Evolutionary conservation across 2,888 invertebrate species (phyloP).

Genomic region (Perizoma affinitatum): DNA sequence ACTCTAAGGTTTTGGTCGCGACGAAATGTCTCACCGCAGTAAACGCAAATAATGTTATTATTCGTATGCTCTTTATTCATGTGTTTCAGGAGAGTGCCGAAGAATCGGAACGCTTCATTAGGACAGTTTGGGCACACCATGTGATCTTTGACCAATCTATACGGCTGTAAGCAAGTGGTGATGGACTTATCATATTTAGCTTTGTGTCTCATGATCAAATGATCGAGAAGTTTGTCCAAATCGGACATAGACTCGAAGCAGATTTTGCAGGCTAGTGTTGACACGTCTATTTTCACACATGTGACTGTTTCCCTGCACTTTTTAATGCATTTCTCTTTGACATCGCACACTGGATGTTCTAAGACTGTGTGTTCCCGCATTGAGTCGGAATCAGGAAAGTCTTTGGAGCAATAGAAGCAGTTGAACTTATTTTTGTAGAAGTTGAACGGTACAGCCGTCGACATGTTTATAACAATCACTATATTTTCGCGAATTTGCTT

Average conservation of each 20-base stretch:
- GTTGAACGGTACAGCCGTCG: conserved; percentile 77
- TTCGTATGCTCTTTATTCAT: conserved; percentile 75
- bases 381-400: conserved; percentile 70
- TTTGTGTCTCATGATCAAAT: conserved; percentile 68
- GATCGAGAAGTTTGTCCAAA: conserved; percentile 67
- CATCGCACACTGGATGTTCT: conserved; percentile 70
- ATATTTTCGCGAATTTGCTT: conserved; percentile 75
- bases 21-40: conserved; percentile 74
- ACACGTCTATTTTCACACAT: conserved; percentile 75
- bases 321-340: conserved; percentile 70
- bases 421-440: conserved; percentile 79
- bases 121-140: conserved; percentile 75
- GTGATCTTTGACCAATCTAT: conserved; percentile 68
- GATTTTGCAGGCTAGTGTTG: conserved; percentile 69
- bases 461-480: conserved; percentile 74
- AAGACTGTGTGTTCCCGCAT: conserved; percentile 71
- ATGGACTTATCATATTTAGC: conserved; percentile 74
- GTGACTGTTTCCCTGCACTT: conserved; percentile 76
- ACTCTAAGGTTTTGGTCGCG: conserved; percentile 75
- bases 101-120: conserved; percentile 68
- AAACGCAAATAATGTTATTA: conserved; percentile 76
- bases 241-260: conserved; percentile 68
- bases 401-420: conserved; percentile 77
- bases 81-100: conserved; percentile 74
- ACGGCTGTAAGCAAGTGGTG: conserved; percentile 73